Percentiles rank a stretch among this genome's conserved stretches.
These are phyloP conservation scores for Nowickia ferox DNA, from an alignment of 2,888 invertebrate species.

Conservation along the genomic window DNA sequence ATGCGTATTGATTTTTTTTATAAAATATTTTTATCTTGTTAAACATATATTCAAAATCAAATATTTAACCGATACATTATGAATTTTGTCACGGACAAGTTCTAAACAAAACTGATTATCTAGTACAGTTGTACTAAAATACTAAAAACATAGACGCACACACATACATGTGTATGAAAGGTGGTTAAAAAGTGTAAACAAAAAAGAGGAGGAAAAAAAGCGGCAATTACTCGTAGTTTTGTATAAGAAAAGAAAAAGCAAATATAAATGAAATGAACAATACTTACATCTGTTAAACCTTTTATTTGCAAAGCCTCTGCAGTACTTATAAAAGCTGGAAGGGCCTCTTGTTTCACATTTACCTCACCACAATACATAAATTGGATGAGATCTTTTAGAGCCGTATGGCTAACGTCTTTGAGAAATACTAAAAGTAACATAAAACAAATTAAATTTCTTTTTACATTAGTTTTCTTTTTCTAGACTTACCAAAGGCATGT, in stretches of 20 bases:
- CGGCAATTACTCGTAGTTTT: background rate
- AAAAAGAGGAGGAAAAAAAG: constrained; percentile 7
- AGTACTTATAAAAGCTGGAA: constrained; percentile 89
- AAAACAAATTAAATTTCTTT: constrained; percentile 40
- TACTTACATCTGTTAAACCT: constrained; percentile 87
- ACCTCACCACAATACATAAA: constrained; percentile 90
- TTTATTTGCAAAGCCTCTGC: constrained; percentile 89
- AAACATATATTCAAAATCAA: no score
- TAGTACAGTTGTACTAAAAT: background rate
- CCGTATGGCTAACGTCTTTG: constrained; percentile 88
- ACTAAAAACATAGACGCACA: background rate
- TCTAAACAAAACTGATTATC: no score
- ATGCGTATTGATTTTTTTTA: no score
- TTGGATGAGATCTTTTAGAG: constrained; percentile 88
- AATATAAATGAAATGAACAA: constrained; percentile 51
- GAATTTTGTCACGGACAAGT: no score
- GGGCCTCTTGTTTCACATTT: constrained; percentile 89
- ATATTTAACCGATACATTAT: no score
- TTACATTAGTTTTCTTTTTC: background rate
- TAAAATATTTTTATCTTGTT: no score
- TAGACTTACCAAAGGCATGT: constrained; percentile 86
- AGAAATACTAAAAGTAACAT: constrained; percentile 85
- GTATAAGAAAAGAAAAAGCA: background rate
- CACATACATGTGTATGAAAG: background rate
- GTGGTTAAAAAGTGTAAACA: background rate